These are phyloP conservation scores for Anguilla pacifica DNA, from an alignment of 2,797 vertebrate genomes.

Conservation along the genomic window DNA sequence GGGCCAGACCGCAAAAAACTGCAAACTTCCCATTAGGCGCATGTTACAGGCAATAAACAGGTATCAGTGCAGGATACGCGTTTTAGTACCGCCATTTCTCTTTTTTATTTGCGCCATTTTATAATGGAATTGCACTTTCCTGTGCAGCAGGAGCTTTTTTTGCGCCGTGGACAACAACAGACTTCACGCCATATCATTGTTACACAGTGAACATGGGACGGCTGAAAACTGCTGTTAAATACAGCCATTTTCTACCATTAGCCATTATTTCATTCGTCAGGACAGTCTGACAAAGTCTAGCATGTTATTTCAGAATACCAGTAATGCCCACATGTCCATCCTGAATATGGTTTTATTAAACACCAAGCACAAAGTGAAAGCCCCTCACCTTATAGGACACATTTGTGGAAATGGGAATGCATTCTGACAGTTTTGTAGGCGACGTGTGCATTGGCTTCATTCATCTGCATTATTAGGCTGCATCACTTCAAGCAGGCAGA, in stretches of 20 bases:
- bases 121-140: not conserved
- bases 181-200: slow-evolving; percentile 1
- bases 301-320: slow-evolving; percentile 35
- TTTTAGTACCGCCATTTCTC: not conserved
- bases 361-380: not conserved
- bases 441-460: not conserved
- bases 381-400: not conserved
- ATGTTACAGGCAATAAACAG: slow-evolving; percentile 31
- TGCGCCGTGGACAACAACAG: slow-evolving; percentile 42
- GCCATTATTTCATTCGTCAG: slow-evolving; percentile 42
- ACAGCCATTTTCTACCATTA: slow-evolving; percentile 36
- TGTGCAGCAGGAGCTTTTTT: not conserved
- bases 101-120: slow-evolving; percentile 22
- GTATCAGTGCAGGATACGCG: slow-evolving; percentile 31
- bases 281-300: slow-evolving; percentile 27
- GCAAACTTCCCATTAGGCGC: not conserved
- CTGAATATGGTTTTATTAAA: slow-evolving; percentile 33
- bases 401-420: not conserved
- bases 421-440: not conserved
- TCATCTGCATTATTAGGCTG: not conserved
- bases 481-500: not conserved
- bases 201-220: slow-evolving; percentile 25
- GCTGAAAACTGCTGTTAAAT: slow-evolving; percentile 47
- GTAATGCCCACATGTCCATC: slow-evolving; percentile 34
- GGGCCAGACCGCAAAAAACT: not conserved